These are phyloP conservation scores for Rapana venosa DNA, from an alignment of 2,888 invertebrate genomes.

Conservation along the genomic window DNA sequence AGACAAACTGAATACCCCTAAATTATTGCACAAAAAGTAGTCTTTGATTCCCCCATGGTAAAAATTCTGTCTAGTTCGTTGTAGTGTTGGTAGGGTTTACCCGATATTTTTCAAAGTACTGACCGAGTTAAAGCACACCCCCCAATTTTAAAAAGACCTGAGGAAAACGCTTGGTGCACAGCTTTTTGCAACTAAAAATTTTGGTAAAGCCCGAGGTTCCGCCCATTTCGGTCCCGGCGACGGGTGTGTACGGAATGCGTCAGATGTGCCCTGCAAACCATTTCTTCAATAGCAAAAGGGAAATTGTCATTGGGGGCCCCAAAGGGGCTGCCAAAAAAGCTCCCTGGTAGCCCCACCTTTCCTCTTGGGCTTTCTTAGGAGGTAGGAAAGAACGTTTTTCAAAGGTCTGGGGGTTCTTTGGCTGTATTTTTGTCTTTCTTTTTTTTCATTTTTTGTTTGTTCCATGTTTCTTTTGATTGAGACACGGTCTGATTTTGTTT, in stretches of 20 bases:
- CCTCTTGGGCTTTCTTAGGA: neutral
- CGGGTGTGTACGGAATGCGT: slow-evolving; percentile 14
- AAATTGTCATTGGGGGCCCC: slow-evolving; percentile 16
- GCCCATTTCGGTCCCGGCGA: neutral
- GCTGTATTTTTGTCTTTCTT: neutral
- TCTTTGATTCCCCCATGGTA: no score
- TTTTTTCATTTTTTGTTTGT: no score
- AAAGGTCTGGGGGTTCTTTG: neutral
- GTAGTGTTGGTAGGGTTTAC: neutral
- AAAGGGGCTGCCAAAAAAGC: neutral
- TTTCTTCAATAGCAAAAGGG: neutral
- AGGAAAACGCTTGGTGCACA: neutral
- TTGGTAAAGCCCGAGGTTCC: neutral
- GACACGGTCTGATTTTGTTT: no score
- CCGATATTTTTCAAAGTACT: neutral
- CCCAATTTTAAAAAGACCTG: neutral
- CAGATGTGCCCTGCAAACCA: neutral
- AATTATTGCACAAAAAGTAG: no score
- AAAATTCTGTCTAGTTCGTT: neutral
- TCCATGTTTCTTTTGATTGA: no score
- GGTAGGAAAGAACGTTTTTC: neutral
- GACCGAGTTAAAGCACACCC: neutral
- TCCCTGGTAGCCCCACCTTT: slow-evolving; percentile 17
- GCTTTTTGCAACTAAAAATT: neutral
- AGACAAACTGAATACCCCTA: no score